These are phyloP conservation scores for Nilaparvata lugens DNA, from an alignment of 1,140 invertebrate species.

Conservation along the genomic window DNA sequence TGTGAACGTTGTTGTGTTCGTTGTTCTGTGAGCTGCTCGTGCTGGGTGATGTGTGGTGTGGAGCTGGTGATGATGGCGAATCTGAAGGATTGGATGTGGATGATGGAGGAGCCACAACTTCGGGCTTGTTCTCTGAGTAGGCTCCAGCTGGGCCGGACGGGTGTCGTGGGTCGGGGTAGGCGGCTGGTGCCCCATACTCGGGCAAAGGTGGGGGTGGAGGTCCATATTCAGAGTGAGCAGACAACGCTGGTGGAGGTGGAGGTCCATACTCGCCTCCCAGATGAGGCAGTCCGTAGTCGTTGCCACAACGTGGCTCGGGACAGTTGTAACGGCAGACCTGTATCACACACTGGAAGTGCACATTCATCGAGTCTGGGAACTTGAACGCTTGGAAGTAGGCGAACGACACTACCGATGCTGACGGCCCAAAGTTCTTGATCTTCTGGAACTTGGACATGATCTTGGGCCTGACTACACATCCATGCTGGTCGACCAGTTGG, in stretches of 20 bases:
- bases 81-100: conserved; percentile 35
- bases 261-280: conserved; percentile 16
- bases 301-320: conserved; percentile 59
- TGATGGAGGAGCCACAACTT: conserved; percentile 64
- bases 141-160: conserved; percentile 69
- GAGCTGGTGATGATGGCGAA: conserved; percentile 49
- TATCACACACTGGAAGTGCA: conserved; percentile 94
- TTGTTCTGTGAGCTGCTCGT: conserved; percentile 28
- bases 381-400: conserved; percentile 92
- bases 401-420: conserved; percentile 86
- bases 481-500: conserved; percentile 83
- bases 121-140: conserved; percentile 69
- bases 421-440: conserved; percentile 90
- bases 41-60: conserved; percentile 34
- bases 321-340: conserved; percentile 91
- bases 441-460: conserved; percentile 91
- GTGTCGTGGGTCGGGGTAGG: conserved; percentile 58
- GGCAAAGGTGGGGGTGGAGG: conserved; percentile 41
- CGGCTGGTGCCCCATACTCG: conserved; percentile 26
- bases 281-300: conserved; percentile 19
- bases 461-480: conserved; percentile 84
- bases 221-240: conserved; percentile 54
- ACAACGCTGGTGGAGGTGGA: conserved; percentile 35
- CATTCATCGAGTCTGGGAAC: conserved; percentile 94
- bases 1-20: conserved; percentile 19